Conservation (phyloP, 2,888 invertebrate species). For the Cheilosia variabilis region DNA sequence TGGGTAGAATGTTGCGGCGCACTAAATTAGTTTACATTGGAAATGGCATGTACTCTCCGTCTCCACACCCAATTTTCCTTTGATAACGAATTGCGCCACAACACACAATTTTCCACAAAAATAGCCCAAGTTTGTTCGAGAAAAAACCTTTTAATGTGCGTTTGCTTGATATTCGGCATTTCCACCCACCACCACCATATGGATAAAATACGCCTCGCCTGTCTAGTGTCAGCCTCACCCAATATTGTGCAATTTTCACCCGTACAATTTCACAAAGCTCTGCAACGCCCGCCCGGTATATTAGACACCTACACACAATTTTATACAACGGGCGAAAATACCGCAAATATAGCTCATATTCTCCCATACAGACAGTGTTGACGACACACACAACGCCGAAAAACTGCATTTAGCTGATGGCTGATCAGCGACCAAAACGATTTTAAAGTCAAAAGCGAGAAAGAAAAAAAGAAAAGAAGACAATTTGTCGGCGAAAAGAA, state of each 20-base stretch:
- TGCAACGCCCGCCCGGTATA: constrained; percentile 25
- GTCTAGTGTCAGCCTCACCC: constrained; percentile 15
- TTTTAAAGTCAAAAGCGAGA: constrained; percentile 27
- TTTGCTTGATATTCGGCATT: neutral
- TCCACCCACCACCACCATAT: neutral
- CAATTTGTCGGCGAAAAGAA: constrained; percentile 29
- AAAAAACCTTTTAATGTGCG: neutral
- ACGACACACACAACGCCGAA: constrained; percentile 32
- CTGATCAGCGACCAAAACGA: constrained; percentile 16
- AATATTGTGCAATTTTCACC: constrained; percentile 10
- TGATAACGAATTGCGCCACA: constrained; percentile 23
- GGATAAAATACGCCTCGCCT: neutral
- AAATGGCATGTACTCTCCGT: neutral
- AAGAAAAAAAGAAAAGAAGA: too few relatives aligned
- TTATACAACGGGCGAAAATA: constrained; percentile 52
- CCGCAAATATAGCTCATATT: constrained; percentile 59
- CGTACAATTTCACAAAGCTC: constrained; percentile 43
- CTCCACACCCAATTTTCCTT: neutral
- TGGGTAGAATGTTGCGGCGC: constrained; percentile 7
- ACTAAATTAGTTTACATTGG: neutral
- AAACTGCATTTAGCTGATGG: constrained; percentile 56
- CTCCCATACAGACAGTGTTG: constrained; percentile 2
- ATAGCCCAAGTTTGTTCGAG: neutral
- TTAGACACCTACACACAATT: constrained; percentile 55
- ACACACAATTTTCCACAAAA: neutral